Percentiles rank a stretch among this genome's conserved stretches.
Conservation (phyloP, 2,113 vertebrate genomes). For the Odocoileus virginianus region DNA sequence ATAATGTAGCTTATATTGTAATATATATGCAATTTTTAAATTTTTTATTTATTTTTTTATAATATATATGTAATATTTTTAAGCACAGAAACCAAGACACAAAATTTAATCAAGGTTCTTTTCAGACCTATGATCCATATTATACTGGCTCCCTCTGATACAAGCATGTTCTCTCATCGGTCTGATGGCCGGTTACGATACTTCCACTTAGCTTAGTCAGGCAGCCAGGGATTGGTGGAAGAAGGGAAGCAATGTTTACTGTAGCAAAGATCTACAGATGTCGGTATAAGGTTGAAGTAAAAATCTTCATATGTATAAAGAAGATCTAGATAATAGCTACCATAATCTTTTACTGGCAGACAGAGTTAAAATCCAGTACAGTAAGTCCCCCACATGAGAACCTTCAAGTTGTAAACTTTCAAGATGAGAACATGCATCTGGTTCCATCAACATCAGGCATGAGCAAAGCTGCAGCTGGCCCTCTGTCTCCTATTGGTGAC, state of each 20-base stretch:
- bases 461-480: not conserved
- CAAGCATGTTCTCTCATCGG: not conserved
- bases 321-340: not conserved
- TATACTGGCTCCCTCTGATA: not conserved
- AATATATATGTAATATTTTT: not conserved
- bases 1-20: not conserved
- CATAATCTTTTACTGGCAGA: not conserved
- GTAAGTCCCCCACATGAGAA: not conserved
- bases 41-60: too few relatives aligned
- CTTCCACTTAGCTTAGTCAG: not conserved
- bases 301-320: not conserved
- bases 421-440: not conserved
- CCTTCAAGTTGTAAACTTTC: not conserved
- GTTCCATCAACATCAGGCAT: not conserved
- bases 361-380: not conserved
- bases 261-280: not conserved
- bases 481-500: not conserved
- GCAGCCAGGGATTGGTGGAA: not conserved
- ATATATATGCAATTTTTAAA: not conserved
- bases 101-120: not conserved
- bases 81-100: not conserved
- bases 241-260: not conserved
- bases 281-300: not conserved
- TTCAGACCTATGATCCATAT: not conserved
- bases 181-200: not conserved